phyloP scores from a whole-genome alignment of 2,797 vertebrate species.

The Tiaroga cobitis region DNA sequence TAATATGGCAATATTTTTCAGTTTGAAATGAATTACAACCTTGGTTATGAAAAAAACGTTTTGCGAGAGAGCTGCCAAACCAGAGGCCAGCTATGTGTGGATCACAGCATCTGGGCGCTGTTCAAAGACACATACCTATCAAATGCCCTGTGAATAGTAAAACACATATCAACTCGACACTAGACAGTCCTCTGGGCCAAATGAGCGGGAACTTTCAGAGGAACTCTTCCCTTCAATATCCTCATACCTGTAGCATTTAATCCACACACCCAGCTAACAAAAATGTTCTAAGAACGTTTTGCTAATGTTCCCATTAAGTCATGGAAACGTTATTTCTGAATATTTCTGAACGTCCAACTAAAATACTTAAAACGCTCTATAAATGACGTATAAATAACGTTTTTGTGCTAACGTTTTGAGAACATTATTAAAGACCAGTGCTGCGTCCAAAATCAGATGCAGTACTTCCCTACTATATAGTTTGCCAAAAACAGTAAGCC shows the following conservation, averaged over 20 bases:
- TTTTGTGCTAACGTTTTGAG: background rate
- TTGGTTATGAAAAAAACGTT: slow-evolving; percentile 51
- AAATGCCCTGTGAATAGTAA: slow-evolving; percentile 59
- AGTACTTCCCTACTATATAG: background rate
- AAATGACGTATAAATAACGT: background rate
- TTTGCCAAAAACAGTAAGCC: background rate
- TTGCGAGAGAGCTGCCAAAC: slow-evolving; percentile 36
- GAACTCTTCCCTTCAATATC: slow-evolving; percentile 26
- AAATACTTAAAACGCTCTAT: background rate
- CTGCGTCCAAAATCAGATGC: background rate
- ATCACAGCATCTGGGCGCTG: slow-evolving; percentile 40
- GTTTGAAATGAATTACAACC: slow-evolving; percentile 48
- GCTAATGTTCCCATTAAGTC: background rate
- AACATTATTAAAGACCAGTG: background rate
- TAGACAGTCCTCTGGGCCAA: slow-evolving; percentile 29
- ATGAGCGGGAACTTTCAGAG: slow-evolving; percentile 46
- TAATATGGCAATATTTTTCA: slow-evolving; percentile 56
- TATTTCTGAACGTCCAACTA: background rate
- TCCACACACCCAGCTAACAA: background rate
- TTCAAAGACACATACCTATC: slow-evolving; percentile 59
- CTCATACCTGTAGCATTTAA: background rate
- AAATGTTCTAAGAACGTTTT: background rate
- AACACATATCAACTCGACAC: slow-evolving; percentile 50
- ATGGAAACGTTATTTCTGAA: background rate
- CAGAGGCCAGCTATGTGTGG: slow-evolving; percentile 39